Percentiles rank a stretch among this genome's conserved stretches.
Evolutionary conservation across 2,797 vertebrate genomes (phyloP).

Genomic region (Hemitrygon akajei): DNA sequence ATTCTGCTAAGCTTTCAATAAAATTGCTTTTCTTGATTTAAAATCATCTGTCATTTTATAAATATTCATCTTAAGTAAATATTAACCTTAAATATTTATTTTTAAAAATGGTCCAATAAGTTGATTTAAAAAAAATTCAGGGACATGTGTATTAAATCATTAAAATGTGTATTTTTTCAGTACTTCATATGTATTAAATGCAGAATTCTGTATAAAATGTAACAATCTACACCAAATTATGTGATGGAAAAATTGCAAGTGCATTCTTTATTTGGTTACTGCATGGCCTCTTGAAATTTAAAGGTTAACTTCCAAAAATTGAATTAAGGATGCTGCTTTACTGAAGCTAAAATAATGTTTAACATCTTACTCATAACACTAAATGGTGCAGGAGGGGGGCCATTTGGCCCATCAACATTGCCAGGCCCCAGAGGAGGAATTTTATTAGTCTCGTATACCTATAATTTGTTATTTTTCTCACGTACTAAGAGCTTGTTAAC

Average conservation of each 20-base stretch:
- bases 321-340: background rate
- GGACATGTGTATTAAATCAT: background rate
- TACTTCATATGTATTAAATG: background rate
- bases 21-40: background rate
- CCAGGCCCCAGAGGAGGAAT: too few relatives aligned
- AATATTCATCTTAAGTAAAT: too few relatives aligned
- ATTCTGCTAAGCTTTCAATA: background rate
- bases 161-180: background rate
- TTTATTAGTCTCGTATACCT: too few relatives aligned
- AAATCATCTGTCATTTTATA: too few relatives aligned
- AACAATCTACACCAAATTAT: background rate
- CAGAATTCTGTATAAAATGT: background rate
- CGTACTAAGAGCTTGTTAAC: too few relatives aligned
- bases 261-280: background rate
- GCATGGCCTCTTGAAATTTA: background rate
- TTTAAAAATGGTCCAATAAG: background rate
- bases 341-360: too few relatives aligned
- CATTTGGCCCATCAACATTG: too few relatives aligned
- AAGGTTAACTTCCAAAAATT: background rate
- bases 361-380: background rate
- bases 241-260: background rate
- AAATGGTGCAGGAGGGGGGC: too few relatives aligned
- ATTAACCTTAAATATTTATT: background rate
- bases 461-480: too few relatives aligned
- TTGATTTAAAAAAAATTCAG: background rate